Conservation (phyloP, 2,797 vertebrate species). For the Sciurus vulgaris region DNA sequence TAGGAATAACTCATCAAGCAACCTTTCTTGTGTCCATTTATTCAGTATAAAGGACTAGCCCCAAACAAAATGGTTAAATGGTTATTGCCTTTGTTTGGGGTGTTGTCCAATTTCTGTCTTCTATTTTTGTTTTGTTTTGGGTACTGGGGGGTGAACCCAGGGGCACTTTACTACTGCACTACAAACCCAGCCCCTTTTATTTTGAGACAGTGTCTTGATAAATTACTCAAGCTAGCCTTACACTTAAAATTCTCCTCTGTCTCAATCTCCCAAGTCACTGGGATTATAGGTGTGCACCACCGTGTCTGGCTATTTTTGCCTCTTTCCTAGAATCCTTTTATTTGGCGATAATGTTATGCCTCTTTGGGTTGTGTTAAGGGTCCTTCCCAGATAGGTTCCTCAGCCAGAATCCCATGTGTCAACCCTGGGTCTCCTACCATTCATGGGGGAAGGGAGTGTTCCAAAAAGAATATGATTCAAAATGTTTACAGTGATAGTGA, state of each 20-base stretch:
- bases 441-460: background rate
- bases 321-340: background rate
- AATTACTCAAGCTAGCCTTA: too few species aligned
- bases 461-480: background rate
- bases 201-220: too few species aligned
- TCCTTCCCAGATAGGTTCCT: background rate
- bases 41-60: background rate
- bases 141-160: too few species aligned
- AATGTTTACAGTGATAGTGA: background rate
- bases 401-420: background rate
- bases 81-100: background rate
- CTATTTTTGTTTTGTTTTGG: background rate
- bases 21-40: background rate
- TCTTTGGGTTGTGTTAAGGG: background rate
- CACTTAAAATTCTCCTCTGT: too few species aligned
- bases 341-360: background rate
- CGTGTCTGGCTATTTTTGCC: too few species aligned
- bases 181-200: too few species aligned
- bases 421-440: background rate
- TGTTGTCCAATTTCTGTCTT: background rate
- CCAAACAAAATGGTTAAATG: background rate
- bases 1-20: background rate
- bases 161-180: too few species aligned
- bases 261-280: too few species aligned
- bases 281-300: too few species aligned